phyloP scores from a whole-genome alignment of 2,113 vertebrate species.

The Cyprinodon variegatus region DNA sequence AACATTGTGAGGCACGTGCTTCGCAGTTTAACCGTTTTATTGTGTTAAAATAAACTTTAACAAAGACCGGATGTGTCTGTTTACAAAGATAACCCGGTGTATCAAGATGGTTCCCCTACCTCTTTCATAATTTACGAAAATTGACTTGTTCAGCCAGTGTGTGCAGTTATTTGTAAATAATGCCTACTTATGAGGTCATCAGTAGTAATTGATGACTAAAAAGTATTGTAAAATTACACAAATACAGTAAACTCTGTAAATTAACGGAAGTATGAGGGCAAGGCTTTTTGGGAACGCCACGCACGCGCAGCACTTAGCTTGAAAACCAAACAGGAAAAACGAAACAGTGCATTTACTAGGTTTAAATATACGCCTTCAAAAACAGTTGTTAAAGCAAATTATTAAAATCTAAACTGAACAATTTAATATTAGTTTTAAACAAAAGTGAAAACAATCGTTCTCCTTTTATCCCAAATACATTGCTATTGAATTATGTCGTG shows the following conservation, averaged over 20 bases:
- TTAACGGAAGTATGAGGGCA: too few species aligned
- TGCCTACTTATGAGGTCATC: not conserved
- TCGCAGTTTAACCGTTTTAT: not conserved
- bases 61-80: slow-evolving; percentile 30
- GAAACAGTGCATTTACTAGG: fast-evolving
- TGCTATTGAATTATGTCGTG: not conserved
- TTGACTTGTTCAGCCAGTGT: not conserved
- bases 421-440: not conserved
- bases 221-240: not conserved
- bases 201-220: not conserved
- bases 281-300: not conserved
- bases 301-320: not conserved
- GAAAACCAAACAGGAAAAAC: slow-evolving; percentile 2
- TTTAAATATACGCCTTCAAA: not conserved
- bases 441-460: not conserved
- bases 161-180: not conserved
- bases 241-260: too few species aligned
- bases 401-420: not conserved
- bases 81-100: slow-evolving; percentile 24
- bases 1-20: fast-evolving
- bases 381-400: not conserved
- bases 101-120: not conserved
- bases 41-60: not conserved
- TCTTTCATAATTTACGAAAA: not conserved
- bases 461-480: not conserved